Base-by-base conservation (phyloP, 2,113 vertebrate genomes). In the Calidris pygmaea region DNA sequence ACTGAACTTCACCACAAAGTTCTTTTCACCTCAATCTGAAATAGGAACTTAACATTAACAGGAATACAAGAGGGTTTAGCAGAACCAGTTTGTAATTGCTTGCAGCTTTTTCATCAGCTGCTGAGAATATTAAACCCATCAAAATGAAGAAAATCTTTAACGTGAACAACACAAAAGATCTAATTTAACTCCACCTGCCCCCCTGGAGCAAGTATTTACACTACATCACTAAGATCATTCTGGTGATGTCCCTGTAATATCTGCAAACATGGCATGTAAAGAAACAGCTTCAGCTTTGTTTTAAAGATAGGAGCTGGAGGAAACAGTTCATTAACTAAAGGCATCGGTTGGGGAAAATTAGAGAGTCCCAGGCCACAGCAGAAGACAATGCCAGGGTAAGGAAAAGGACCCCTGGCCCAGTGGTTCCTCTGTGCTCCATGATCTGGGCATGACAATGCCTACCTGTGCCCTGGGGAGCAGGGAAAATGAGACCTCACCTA, bases 21-120 rank as follows among this genome's bases (percentile, higher is more conserved):
- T 95, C 5, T 85, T 95, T 83, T 85, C 48, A 53, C 10, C 14
- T 91, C 4, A 0, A 62, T 88, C 24, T 92, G 41, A 90, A 93
- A 89, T 62, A 74, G 35, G 26, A 95, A 88, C 16, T 66, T 60
- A 65, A 68, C 8, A 55, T 50, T 59, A 75, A 65, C 29, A 84
- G 17, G 47, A 41, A 90, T n/a, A 35, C 12, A 81, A 92, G 27
- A 71, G 45, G 13, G 47, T 77, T 73, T 70, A 80, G 41, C 39
- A 62, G 58, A 93, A 93, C 60, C 19, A 73, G n/a, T 24, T 95
- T 90, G 67, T 90, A 90, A 96, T 81, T 90, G 47, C 65, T 90
- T 80, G 76, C 59, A 45, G 39, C 14, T 71, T 92, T 93, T 92
- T 89, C 65, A 86, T 72, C 37, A 78, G 80, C 29, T 87, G 39